Evolutionary conservation across 2,113 vertebrate genomes (phyloP).

Genomic region (Suricata suricatta): DNA sequence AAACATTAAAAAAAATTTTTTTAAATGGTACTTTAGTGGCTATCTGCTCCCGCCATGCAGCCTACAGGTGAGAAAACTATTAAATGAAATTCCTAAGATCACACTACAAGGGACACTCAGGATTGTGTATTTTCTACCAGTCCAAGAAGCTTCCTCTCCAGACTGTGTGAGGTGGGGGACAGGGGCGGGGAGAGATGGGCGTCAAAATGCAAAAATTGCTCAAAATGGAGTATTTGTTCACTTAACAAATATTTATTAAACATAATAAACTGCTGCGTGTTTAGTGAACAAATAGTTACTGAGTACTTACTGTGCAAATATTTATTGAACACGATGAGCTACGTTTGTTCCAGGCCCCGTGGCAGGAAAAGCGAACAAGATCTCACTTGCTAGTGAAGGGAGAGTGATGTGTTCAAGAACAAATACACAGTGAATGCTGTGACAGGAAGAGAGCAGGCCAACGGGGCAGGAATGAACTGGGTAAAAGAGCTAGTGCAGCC

Average conservation of each 20-base stretch:
- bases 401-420: neutral
- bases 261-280: neutral
- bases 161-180: neutral
- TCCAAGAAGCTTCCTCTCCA: neutral
- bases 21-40: neutral
- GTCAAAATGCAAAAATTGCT: neutral
- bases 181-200: too few species aligned
- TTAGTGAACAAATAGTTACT: neutral
- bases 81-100: neutral
- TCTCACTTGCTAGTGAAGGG: neutral
- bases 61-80: neutral
- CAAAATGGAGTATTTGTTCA: constrained; percentile 4
- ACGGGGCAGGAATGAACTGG: neutral
- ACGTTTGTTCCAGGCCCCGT: neutral
- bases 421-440: neutral
- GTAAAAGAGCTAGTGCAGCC: neutral
- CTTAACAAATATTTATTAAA: constrained; percentile 43
- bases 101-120: neutral
- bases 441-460: neutral
- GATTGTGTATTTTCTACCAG: neutral
- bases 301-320: neutral
- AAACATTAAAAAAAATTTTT: too few species aligned
- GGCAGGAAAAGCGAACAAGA: neutral
- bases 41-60: neutral
- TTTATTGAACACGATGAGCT: neutral